Evolutionary conservation across 2,113 vertebrate genomes (phyloP).

Genomic region (Melanostigma gelatinosum): DNA sequence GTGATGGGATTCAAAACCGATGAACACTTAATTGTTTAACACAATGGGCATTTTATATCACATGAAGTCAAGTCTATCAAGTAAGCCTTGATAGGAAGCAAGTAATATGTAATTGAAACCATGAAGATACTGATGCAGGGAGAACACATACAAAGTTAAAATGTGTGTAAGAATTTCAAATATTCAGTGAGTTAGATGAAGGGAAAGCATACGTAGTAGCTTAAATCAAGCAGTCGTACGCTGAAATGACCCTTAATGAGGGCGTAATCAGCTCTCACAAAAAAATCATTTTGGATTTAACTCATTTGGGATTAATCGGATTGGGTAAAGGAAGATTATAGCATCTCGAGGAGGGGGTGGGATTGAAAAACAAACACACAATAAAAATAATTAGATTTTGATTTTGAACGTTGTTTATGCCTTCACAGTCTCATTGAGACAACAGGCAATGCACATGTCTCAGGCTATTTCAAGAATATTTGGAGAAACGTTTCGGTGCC

Average conservation of each 20-base stretch:
- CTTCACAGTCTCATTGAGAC: neutral
- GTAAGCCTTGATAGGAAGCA: neutral
- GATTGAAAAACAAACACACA: conserved; percentile 22
- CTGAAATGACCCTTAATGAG: conserved; percentile 42
- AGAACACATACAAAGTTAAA: neutral
- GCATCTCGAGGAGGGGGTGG: conserved; percentile 17
- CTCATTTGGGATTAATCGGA: conserved; percentile 46
- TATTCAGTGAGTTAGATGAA: neutral
- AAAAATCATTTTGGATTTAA: conserved; percentile 48
- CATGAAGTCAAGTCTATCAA: neutral
- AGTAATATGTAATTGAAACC: neutral
- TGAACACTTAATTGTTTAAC: neutral
- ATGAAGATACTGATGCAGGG: neutral
- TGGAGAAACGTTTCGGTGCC: neutral
- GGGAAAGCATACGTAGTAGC: neutral
- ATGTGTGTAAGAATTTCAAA: neutral
- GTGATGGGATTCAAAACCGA: neutral
- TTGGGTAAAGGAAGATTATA: conserved; percentile 36
- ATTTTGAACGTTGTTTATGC: conserved; percentile 14
- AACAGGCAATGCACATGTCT: neutral
- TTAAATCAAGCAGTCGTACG: conserved; percentile 3
- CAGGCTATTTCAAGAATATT: neutral
- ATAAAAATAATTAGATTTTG: conserved; percentile 31
- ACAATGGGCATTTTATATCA: neutral
- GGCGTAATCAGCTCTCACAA: conserved; percentile 45